phyloP scores from a whole-genome alignment of 1,140 invertebrate species.

The Coptotermes formosanus region DNA sequence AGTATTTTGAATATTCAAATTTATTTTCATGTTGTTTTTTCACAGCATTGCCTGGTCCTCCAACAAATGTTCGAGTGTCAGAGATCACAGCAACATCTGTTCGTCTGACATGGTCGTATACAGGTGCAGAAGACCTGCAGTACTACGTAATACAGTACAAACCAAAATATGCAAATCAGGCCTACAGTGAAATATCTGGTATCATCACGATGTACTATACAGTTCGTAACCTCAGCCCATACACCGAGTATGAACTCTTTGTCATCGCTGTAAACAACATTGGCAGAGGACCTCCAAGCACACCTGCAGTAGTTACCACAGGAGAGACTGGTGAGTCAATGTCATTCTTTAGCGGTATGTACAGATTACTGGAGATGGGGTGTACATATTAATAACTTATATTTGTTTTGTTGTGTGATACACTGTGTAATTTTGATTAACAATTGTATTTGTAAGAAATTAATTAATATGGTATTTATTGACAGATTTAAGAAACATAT shows the following conservation, averaged over 20 bases:
- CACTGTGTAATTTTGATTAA: no score
- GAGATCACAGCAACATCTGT: constrained; percentile 92
- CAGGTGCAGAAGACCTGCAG: constrained; percentile 77
- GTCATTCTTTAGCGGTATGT: no score
- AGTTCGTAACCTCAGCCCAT: constrained; percentile 83
- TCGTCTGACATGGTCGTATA: constrained; percentile 86
- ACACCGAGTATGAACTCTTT: constrained; percentile 96
- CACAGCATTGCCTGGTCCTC: constrained; percentile 83
- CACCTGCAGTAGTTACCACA: constrained; percentile 85
- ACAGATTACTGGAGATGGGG: no score
- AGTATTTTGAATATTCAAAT: not conserved
- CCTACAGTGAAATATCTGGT: constrained; percentile 84
- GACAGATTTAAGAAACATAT: no score
- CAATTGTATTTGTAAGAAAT: no score
- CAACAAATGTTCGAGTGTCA: constrained; percentile 81
- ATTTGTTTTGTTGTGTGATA: no score
- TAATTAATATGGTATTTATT: no score
- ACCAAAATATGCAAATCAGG: constrained; percentile 71
- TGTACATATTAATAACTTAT: no score
- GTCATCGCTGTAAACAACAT: constrained; percentile 93
- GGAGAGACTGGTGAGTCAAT: constrained; percentile 88
- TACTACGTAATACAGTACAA: constrained; percentile 97
- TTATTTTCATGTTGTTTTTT: constrained; percentile 35
- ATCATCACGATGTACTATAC: constrained; percentile 91
- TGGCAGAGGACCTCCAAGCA: constrained; percentile 83